These are phyloP conservation scores for Antheraea yamamai DNA, from an alignment of 2,888 invertebrate species.

Conservation along the genomic window DNA sequence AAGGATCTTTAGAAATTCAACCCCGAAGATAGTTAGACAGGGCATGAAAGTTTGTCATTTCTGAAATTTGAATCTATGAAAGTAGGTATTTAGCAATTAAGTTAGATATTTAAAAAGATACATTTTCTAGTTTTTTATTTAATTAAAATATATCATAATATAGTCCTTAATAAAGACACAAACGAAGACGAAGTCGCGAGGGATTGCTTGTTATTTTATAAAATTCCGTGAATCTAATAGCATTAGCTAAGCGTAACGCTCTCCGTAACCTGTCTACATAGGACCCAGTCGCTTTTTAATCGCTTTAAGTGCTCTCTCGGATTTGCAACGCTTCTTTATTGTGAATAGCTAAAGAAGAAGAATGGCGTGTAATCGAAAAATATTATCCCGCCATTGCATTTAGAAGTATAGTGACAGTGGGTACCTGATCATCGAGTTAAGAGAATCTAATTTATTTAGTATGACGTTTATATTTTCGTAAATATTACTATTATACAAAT, in stretches of 20 bases:
- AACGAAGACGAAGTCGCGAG: too few species aligned
- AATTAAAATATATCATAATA: too few species aligned
- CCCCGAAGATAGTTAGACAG: too few species aligned
- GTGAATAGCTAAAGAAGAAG: constrained; percentile 64
- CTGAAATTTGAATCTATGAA: too few species aligned
- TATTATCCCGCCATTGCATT: constrained; percentile 16
- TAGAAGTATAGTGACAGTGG: constrained; percentile 1
- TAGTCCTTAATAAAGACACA: neutral
- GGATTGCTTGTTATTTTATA: neutral
- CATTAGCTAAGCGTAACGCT: constrained; percentile 30
- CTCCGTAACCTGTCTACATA: constrained; percentile 48
- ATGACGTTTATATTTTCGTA: neutral
- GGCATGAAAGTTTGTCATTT: too few species aligned
- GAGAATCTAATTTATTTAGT: neutral
- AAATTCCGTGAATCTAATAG: constrained; percentile 24
- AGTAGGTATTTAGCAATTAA: too few species aligned
- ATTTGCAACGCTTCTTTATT: constrained; percentile 68
- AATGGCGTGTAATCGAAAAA: constrained; percentile 44
- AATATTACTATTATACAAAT: constrained; percentile 1
- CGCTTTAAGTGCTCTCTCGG: constrained; percentile 74
- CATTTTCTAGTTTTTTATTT: too few species aligned
- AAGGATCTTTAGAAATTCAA: too few species aligned
- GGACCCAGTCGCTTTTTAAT: constrained; percentile 68
- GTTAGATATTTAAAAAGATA: too few species aligned
- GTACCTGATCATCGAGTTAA: constrained; percentile 23